phyloP scores from a whole-genome alignment of 2,113 vertebrate species.

The Callospermophilus lateralis region DNA sequence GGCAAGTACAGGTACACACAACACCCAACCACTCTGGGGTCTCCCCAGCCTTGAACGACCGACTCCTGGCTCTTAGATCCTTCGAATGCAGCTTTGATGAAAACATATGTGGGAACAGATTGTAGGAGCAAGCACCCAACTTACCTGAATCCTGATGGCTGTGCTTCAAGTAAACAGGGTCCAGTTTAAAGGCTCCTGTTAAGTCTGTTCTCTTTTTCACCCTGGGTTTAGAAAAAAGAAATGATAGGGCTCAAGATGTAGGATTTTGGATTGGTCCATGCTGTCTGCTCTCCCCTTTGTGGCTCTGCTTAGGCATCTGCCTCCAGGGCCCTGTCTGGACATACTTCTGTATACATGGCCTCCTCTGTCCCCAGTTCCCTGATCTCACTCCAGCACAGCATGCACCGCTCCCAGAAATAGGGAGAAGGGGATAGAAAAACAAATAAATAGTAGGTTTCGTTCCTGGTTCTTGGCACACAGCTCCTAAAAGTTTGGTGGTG shows the following conservation, averaged over 20 bases:
- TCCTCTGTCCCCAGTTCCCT: rapidly evolving
- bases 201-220: constrained; percentile 94
- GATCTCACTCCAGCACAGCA: rapidly evolving
- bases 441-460: neutral
- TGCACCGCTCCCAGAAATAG: no score
- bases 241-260: neutral
- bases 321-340: no score
- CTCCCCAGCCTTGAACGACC: neutral
- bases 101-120: neutral
- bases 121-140: rapidly evolving
- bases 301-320: neutral
- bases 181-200: constrained; percentile 95
- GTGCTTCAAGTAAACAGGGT: constrained; percentile 96
- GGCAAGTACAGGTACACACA: neutral
- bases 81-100: rapidly evolving
- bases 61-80: rapidly evolving
- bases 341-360: rapidly evolving
- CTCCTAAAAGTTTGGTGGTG: neutral
- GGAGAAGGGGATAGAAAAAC: neutral
- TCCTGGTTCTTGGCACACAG: no score
- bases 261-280: rapidly evolving
- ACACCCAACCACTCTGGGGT: rapidly evolving
- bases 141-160: constrained; percentile 96
- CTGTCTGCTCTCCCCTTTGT: rapidly evolving
- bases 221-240: constrained; percentile 87